phyloP scores from a whole-genome alignment of 2,888 invertebrate genomes.

The Mimumesa dahlbomi region DNA sequence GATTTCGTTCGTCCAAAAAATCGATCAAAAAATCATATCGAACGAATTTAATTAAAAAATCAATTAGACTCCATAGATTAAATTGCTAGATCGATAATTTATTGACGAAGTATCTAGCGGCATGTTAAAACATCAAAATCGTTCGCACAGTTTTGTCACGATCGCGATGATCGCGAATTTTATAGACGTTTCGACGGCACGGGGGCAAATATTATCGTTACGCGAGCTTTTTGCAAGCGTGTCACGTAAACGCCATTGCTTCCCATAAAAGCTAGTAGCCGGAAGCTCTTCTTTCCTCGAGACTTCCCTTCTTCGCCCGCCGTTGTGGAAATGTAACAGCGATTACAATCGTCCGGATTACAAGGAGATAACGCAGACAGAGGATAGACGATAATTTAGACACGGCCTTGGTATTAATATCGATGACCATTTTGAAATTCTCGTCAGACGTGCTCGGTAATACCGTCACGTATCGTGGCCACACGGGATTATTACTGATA shows the following conservation, averaged over 20 bases:
- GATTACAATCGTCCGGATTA: background rate
- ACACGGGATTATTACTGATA: no score
- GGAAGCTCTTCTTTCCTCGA: slow-evolving; percentile 35
- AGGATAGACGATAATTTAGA: background rate
- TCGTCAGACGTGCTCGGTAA: no score
- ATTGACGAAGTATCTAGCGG: background rate
- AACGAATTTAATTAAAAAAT: no score
- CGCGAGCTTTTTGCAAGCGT: slow-evolving; percentile 23
- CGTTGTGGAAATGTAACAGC: slow-evolving; percentile 11
- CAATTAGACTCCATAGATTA: no score
- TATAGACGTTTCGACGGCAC: slow-evolving; percentile 33
- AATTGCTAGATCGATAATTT: background rate
- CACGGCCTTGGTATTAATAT: background rate
- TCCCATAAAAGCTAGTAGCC: slow-evolving; percentile 35
- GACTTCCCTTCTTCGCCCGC: slow-evolving; percentile 3
- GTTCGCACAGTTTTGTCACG: slow-evolving; percentile 22
- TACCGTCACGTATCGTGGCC: no score
- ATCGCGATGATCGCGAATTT: slow-evolving; percentile 20
- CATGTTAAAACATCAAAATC: background rate
- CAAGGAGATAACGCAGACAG: background rate
- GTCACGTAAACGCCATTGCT: slow-evolving; percentile 48
- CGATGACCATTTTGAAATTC: background rate
- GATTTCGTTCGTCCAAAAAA: no score
- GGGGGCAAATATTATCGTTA: slow-evolving; percentile 24
- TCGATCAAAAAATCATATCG: no score